Evolutionary conservation across 2,888 invertebrate genomes (phyloP).

Genomic region (Andrena camellia): DNA sequence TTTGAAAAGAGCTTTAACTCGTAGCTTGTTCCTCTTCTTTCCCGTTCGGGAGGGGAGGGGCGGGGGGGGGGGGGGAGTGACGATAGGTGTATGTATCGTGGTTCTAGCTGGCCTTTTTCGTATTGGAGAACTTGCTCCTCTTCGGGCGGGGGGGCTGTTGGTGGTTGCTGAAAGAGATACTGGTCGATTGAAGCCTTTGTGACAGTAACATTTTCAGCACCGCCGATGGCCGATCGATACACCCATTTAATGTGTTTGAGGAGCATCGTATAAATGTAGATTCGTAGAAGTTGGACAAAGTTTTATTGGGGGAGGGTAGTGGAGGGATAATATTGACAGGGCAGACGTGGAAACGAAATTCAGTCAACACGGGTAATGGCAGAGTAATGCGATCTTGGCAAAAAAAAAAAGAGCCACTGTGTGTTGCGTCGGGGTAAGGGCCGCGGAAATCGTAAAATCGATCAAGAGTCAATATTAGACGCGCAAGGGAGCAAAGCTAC

Average conservation of each 20-base stretch:
- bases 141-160: too few species aligned
- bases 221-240: too few species aligned
- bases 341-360: constrained; percentile 53
- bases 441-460: constrained; percentile 39
- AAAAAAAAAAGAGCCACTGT: constrained; percentile 10
- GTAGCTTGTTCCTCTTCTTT: too few species aligned
- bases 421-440: constrained; percentile 11
- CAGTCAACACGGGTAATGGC: constrained; percentile 53
- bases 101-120: too few species aligned
- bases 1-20: constrained; percentile 1
- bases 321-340: constrained; percentile 52
- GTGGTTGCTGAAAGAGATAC: too few species aligned
- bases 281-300: constrained; percentile 47
- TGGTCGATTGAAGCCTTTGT: too few species aligned
- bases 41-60: too few species aligned
- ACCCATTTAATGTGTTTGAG: constrained; percentile 35
- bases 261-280: constrained; percentile 38
- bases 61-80: too few species aligned
- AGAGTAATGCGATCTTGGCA: constrained; percentile 51
- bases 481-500: constrained; percentile 7
- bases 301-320: constrained; percentile 41
- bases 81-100: too few species aligned
- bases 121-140: too few species aligned
- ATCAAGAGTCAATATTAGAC: constrained; percentile 43
- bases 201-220: too few species aligned